Conservation (phyloP, 2,113 vertebrate genomes). For the Oceanodroma tethys region DNA sequence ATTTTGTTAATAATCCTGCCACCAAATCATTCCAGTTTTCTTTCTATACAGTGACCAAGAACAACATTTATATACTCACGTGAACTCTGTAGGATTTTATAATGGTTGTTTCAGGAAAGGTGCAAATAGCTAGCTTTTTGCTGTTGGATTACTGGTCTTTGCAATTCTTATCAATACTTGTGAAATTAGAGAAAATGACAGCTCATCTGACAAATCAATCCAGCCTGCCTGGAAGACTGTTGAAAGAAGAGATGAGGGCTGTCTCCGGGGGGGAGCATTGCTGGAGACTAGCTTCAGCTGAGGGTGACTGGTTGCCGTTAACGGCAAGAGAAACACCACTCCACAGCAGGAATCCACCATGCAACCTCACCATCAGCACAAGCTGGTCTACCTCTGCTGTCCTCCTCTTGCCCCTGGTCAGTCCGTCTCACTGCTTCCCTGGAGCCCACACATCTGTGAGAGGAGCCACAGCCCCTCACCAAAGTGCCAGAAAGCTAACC, state of each 20-base stretch:
- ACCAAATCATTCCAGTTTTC: background rate
- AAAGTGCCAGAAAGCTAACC: background rate
- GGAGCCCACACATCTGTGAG: fast-evolving
- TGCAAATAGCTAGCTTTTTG: background rate
- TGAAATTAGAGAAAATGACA: background rate
- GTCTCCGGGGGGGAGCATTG: background rate
- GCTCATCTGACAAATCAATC: background rate
- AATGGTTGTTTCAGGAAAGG: background rate
- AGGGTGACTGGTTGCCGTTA: background rate
- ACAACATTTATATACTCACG: background rate
- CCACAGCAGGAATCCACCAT: background rate
- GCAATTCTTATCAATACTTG: background rate
- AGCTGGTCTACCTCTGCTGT: background rate
- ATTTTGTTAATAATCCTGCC: background rate
- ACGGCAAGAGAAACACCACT: background rate
- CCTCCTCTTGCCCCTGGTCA: background rate
- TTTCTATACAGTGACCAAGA: background rate
- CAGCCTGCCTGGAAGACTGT: background rate
- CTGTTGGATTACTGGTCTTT: background rate
- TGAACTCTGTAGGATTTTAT: background rate
- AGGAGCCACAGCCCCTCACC: background rate
- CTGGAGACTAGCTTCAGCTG: background rate
- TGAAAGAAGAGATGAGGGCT: background rate
- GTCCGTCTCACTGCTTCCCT: background rate
- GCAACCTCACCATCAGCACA: background rate